A percentile compares a stretch with the other conserved stretches of the same genome.
Evolutionary conservation across 2,888 invertebrate genomes (phyloP).

Genomic region (Eupithecia exiguata): DNA sequence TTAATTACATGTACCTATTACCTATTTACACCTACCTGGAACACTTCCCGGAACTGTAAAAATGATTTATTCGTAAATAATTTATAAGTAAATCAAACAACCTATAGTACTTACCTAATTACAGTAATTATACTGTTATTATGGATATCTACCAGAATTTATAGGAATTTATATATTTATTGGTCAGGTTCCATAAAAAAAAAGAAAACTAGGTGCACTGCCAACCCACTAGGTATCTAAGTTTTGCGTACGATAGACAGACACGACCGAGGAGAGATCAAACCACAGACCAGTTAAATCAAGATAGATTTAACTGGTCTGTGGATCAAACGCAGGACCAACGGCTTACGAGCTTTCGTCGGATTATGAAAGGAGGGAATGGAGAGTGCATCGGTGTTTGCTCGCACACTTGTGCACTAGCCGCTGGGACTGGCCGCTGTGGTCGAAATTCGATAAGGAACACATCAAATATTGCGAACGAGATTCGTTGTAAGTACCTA

Average conservation of each 20-base stretch:
- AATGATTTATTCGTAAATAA: not conserved
- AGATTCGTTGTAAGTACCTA: no score
- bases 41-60: not conserved
- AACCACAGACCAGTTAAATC: no score
- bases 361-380: no score
- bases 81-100: conserved; percentile 1
- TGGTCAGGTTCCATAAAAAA: not conserved
- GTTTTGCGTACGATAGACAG: not conserved
- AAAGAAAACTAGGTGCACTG: not conserved
- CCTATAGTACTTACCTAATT: not conserved
- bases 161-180: no score
- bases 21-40: not conserved
- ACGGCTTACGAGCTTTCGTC: no score
- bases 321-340: no score
- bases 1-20: not conserved
- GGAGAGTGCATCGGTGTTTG: no score
- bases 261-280: not conserved
- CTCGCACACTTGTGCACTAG: no score
- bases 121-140: not conserved
- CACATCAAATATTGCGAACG: no score
- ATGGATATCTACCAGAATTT: not conserved
- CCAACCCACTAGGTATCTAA: not conserved
- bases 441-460: no score
- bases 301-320: no score
- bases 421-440: no score